These are phyloP conservation scores for Pogoniulus pusillus DNA, from an alignment of 2,797 vertebrate genomes.

Conservation along the genomic window DNA sequence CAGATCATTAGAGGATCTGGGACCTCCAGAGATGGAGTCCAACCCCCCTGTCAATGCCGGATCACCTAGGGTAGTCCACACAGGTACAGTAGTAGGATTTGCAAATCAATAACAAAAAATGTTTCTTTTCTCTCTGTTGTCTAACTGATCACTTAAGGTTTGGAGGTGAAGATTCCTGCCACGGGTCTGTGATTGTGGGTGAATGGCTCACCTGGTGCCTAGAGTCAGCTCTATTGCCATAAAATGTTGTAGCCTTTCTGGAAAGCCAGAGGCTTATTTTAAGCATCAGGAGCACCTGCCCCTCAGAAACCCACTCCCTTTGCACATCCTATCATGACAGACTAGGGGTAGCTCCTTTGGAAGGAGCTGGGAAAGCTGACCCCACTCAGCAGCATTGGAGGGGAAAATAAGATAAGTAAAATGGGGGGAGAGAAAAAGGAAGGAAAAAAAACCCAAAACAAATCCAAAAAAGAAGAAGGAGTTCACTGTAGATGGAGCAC, in stretches of 20 bases:
- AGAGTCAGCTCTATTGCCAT: fast-evolving
- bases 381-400: fast-evolving
- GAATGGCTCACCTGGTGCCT: neutral
- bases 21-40: no score
- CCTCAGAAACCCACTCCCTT: neutral
- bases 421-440: no score
- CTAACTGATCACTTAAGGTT: neutral
- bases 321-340: no score
- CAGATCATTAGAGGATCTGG: no score
- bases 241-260: neutral
- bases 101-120: neutral
- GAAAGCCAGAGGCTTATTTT: neutral
- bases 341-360: no score
- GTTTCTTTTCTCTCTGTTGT: neutral
- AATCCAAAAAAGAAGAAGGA: fast-evolving
- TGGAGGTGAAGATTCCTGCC: neutral
- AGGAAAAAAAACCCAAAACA: neutral
- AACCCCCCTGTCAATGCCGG: no score
- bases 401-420: no score
- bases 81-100: neutral
- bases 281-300: neutral
- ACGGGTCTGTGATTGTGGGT: fast-evolving
- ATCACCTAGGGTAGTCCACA: no score
- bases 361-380: neutral
- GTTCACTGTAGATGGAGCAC: neutral